Evolutionary conservation across 2,888 invertebrate genomes (phyloP).

Genomic region (Chironomus tentans): DNA sequence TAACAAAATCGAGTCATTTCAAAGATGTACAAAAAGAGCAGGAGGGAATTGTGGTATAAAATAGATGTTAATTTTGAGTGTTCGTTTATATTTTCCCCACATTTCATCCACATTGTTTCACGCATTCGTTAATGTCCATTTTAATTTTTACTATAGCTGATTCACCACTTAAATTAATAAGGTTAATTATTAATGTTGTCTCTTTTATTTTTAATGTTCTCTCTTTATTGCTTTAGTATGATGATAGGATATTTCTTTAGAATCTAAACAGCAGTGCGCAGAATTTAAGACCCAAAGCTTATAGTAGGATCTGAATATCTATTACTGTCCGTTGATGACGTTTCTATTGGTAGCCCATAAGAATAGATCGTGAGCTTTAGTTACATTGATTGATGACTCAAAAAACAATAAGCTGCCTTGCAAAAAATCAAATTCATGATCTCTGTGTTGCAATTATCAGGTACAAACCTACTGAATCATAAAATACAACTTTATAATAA

Average conservation of each 20-base stretch:
- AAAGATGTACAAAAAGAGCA: not conserved
- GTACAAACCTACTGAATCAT: too few relatives aligned
- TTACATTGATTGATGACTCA: too few relatives aligned
- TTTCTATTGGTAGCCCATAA: too few relatives aligned
- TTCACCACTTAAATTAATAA: slow-evolving; percentile 23
- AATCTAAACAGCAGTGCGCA: too few relatives aligned
- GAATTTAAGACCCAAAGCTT: too few relatives aligned
- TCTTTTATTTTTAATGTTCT: not conserved
- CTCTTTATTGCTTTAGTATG: not conserved
- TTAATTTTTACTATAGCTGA: not conserved
- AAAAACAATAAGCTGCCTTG: too few relatives aligned
- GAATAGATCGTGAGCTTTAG: too few relatives aligned
- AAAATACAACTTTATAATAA: too few relatives aligned
- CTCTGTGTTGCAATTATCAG: too few relatives aligned
- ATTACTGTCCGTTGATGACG: too few relatives aligned
- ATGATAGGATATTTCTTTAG: not conserved
- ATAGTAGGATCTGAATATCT: too few relatives aligned
- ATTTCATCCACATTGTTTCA: not conserved
- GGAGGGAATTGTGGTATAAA: not conserved
- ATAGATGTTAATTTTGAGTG: slow-evolving; percentile 21
- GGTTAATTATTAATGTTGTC: slow-evolving; percentile 10
- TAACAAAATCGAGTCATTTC: not conserved
- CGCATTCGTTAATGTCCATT: not conserved
- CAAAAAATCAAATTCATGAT: too few relatives aligned
- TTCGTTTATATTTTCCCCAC: not conserved